Conservation (phyloP, 2,113 vertebrate genomes). For the Hylia prasina region DNA sequence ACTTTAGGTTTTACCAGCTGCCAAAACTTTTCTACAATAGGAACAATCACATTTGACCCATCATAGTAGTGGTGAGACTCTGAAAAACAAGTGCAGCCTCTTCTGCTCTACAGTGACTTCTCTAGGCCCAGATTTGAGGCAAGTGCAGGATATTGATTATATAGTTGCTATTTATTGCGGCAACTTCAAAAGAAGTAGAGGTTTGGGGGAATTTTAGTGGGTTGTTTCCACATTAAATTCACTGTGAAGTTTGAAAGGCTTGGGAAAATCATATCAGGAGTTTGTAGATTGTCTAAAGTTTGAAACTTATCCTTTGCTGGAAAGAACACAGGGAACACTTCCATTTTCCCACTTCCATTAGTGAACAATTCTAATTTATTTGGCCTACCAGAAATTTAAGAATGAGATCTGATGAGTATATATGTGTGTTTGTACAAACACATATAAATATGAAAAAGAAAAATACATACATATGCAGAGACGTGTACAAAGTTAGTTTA, state of each 20-base stretch:
- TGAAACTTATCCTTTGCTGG: background rate
- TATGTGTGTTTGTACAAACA: background rate
- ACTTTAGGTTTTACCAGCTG: background rate
- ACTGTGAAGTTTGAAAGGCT: background rate
- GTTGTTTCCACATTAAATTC: background rate
- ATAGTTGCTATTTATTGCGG: background rate
- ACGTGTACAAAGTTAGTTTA: background rate
- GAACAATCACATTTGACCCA: background rate
- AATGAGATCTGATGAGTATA: background rate
- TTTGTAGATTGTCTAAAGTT: background rate
- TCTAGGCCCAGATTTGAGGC: background rate
- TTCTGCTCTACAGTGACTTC: background rate
- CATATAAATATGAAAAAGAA: background rate
- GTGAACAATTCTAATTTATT: background rate
- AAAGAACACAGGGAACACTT: background rate
- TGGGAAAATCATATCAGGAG: background rate
- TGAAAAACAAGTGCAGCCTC: background rate
- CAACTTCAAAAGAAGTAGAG: background rate
- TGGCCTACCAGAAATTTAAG: background rate
- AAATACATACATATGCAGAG: background rate
- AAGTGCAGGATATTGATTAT: background rate
- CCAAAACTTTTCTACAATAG: background rate
- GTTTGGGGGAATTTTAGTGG: background rate
- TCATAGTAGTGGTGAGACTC: background rate
- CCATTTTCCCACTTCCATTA: background rate